These are phyloP conservation scores for Psylliodes chrysocephalus DNA, from an alignment of 2,888 invertebrate genomes.

Conservation along the genomic window DNA sequence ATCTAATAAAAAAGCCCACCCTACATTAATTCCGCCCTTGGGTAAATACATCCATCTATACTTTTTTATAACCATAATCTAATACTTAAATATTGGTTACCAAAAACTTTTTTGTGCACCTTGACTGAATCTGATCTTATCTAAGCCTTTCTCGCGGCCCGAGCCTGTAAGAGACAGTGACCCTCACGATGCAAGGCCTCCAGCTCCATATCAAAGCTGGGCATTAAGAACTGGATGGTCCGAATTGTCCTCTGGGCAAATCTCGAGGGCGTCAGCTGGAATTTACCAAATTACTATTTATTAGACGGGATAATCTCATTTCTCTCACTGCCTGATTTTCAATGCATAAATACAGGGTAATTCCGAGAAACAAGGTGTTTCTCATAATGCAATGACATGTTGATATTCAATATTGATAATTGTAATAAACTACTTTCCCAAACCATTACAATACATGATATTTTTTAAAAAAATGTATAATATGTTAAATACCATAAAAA, in stretches of 20 bases:
- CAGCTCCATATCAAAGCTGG: too few relatives aligned
- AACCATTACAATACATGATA: too few relatives aligned
- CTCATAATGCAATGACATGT: too few relatives aligned
- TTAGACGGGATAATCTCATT: constrained; percentile 20
- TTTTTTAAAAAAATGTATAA: too few relatives aligned
- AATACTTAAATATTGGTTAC: constrained; percentile 6
- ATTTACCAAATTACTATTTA: constrained; percentile 27
- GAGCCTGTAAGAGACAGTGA: constrained; percentile 9
- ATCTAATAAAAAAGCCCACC: neutral
- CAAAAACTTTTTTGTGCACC: constrained; percentile 2
- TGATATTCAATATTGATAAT: too few relatives aligned
- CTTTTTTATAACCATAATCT: constrained; percentile 2
- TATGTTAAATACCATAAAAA: too few relatives aligned
- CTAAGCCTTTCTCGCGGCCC: neutral
- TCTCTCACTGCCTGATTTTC: neutral
- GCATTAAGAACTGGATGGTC: constrained; percentile 20
- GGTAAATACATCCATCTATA: neutral
- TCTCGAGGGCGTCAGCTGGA: constrained; percentile 23
- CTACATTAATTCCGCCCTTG: neutral
- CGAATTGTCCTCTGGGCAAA: constrained; percentile 17
- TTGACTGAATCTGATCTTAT: constrained; percentile 4
- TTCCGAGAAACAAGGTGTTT: neutral
- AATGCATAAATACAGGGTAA: constrained; percentile 7
- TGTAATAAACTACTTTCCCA: too few relatives aligned
- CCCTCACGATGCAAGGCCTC: constrained; percentile 7